Base-by-base conservation (phyloP, 2,888 invertebrate genomes). In the Mechanitis mazaeus region DNA sequence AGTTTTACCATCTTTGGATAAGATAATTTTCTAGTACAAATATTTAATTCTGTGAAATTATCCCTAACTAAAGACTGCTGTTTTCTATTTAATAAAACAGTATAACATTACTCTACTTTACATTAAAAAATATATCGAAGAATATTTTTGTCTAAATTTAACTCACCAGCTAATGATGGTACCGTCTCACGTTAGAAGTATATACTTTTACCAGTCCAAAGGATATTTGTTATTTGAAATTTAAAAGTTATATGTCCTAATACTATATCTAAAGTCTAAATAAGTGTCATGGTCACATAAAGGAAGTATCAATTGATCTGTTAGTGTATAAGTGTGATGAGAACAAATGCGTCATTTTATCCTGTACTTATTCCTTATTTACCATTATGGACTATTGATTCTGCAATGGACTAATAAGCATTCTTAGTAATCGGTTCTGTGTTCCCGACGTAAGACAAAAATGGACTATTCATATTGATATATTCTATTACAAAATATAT, bases 241-340 rank as follows among this genome's bases (percentile, higher is more conserved):
- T 47, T 31, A 50, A 50, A 50, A 31, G 50, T 28, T 3, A 50
- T 50, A 9, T 2, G n/a, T 6, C 31, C 11, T 31, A 50, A 50
- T 31, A 50, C 31, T 11, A 50, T 50, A 28, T 9, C 50, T 31
- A 50, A 31, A 42, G 31, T 31, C 50, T 50, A 50, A 50, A 31
- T 31, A 50, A 31, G 50, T 31, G 50, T 50, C 50, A 50, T 31
- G 50, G 50, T 50, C 50, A 50, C 31, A 7, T 31, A 50, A 9
- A 50, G 50, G 50, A 50, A 50, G 50, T 50, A 31, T 50, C 50
- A 50, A 50, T 50, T 50, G 50, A 50, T 50, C 50, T 31, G 50
- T 50, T 50, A 50, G 50, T 50, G 50, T 50, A 31, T 50, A 50
- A 50, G 50, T 50, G 50, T 50, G 50, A 50, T 50, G 50, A 50